phyloP scores from a whole-genome alignment of 1,140 invertebrate species.

The Drosophila mauritiana region DNA sequence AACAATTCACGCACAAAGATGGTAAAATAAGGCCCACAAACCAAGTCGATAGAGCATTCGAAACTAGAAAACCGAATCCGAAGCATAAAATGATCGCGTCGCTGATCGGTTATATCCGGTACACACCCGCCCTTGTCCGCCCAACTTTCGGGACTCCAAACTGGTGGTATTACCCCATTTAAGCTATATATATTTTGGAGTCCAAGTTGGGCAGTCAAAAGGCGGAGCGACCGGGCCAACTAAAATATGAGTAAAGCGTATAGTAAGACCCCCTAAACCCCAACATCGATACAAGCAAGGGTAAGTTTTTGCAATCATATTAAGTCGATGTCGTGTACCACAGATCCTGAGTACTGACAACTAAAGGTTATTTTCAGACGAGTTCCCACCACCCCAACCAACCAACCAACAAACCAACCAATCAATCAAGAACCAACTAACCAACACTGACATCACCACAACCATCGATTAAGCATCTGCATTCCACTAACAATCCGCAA shows the following conservation, averaged over 20 bases:
- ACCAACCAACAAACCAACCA: conserved; percentile 21
- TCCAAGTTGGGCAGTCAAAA: conserved; percentile 28
- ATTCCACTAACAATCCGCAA: conserved; percentile 41
- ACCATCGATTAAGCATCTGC: conserved; percentile 49
- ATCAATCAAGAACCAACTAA: conserved; percentile 26
- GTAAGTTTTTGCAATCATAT: conserved; percentile 54
- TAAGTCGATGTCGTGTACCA: conserved; percentile 52
- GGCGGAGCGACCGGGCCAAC: conserved; percentile 3
- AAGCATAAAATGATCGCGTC: conserved; percentile 74
- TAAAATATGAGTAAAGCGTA: conserved; percentile 14
- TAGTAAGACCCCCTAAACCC: conserved; percentile 40
- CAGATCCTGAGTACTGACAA: conserved; percentile 55
- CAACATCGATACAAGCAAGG: conserved; percentile 43
- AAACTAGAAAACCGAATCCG: conserved; percentile 22
- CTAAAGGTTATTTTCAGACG: conserved; percentile 74
- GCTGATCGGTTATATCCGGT: conserved; percentile 23
- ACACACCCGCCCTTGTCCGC: conserved; percentile 36
- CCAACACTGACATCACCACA: conserved; percentile 40
- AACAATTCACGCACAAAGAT: conserved; percentile 85
- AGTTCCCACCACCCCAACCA: conserved; percentile 19
- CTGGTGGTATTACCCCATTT: no score
- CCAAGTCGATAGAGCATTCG: conserved; percentile 43
- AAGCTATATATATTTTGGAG: background rate
- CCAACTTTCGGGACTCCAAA: conserved; percentile 29
- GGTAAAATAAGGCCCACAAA: conserved; percentile 82